Conservation (phyloP, 2,888 invertebrate species). For the Portevinia maculata region DNA sequence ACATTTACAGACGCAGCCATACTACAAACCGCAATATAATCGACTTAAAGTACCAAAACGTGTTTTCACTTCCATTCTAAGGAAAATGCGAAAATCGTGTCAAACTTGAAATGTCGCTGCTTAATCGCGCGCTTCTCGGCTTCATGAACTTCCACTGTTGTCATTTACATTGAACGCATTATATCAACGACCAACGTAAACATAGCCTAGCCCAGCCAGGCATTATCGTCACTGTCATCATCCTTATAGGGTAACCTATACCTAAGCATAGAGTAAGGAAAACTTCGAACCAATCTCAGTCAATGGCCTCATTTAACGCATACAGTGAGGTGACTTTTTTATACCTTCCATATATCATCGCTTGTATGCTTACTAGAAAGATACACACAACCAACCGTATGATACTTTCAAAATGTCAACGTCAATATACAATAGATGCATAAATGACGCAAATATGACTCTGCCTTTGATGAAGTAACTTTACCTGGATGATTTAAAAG, state of each 20-base stretch:
- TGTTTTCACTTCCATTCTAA: slow-evolving; percentile 71
- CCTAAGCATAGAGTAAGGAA: not conserved
- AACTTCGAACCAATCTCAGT: slow-evolving; percentile 41
- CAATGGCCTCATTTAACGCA: slow-evolving; percentile 50
- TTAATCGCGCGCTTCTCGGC: slow-evolving; percentile 68
- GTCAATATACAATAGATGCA: slow-evolving; percentile 40
- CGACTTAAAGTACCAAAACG: slow-evolving; percentile 73
- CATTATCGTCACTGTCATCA: slow-evolving; percentile 23
- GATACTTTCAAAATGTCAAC: slow-evolving; percentile 45
- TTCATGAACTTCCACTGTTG: slow-evolving; percentile 55
- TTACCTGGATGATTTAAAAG: slow-evolving; percentile 10
- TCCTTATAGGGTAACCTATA: slow-evolving; percentile 1
- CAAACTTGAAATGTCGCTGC: slow-evolving; percentile 71
- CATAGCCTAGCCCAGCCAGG: not conserved
- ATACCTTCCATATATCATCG: slow-evolving; percentile 10
- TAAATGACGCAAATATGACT: slow-evolving; percentile 3
- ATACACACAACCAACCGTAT: slow-evolving; percentile 1
- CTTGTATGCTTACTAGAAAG: not conserved
- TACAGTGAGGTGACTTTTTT: not conserved
- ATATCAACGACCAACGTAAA: slow-evolving; percentile 4
- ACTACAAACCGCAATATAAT: slow-evolving; percentile 49
- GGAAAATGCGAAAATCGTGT: slow-evolving; percentile 74
- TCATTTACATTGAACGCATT: slow-evolving; percentile 61
- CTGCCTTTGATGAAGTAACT: slow-evolving; percentile 6
- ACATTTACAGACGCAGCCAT: not conserved